Percentiles rank a stretch among this genome's conserved stretches.
These are phyloP conservation scores for Lepidocyrtinus sp. DNA, from an alignment of 2,888 invertebrate genomes.

Conservation along the genomic window DNA sequence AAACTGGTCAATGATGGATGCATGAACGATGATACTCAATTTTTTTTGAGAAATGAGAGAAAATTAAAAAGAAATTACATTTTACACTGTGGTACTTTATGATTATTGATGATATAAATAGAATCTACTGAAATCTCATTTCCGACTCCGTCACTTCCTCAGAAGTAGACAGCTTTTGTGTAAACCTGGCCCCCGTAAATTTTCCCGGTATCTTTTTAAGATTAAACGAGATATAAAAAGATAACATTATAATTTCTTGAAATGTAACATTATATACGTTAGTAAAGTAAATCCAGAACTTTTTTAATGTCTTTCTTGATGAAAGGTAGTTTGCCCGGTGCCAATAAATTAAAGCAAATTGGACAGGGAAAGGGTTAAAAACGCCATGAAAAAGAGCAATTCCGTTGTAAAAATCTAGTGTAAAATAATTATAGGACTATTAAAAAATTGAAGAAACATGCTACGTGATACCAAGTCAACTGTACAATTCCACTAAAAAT, in stretches of 20 bases:
- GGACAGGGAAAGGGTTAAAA: not conserved
- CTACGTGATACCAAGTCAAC: no score
- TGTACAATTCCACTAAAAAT: no score
- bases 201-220: not conserved
- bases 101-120: not conserved
- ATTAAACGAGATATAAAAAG: not conserved
- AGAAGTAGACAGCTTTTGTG: no score
- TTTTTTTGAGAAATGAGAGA: not conserved
- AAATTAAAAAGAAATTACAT: constrained; percentile 13
- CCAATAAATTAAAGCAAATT: not conserved
- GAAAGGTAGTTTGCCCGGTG: not conserved
- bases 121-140: not conserved
- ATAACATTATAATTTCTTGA: no score
- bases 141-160: not conserved
- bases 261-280: no score
- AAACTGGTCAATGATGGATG: not conserved
- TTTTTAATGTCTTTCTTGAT: not conserved
- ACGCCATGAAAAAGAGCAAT: not conserved
- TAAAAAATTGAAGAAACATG: not conserved
- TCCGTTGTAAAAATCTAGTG: not conserved
- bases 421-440: not conserved
- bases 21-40: not conserved
- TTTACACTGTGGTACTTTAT: no score
- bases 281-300: no score
- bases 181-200: no score